Conservation (phyloP, 1,140 invertebrate species). For the Piezodorus guildinii region DNA sequence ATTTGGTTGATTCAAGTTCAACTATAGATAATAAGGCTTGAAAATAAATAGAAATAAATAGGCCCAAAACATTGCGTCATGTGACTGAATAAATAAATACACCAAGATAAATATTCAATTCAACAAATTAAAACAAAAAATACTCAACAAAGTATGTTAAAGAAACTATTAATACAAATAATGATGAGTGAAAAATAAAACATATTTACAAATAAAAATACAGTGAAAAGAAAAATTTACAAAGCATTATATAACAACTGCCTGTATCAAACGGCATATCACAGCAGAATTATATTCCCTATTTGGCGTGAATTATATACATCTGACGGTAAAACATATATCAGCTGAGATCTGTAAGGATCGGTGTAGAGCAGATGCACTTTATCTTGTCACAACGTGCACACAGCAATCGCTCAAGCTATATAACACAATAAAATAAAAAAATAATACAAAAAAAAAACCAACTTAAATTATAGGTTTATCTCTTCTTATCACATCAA, state of each 20-base stretch:
- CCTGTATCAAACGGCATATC: not conserved
- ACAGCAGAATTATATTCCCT: not conserved
- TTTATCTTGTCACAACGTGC: conserved; percentile 40
- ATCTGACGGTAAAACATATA: not conserved
- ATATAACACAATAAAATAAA: conserved; percentile 25
- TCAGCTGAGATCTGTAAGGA: conserved; percentile 17
- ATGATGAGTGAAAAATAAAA: not conserved
- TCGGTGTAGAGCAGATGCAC: conserved; percentile 34
- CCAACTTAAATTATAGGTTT: too few relatives aligned
- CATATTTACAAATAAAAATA: not conserved
- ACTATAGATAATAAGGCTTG: too few relatives aligned
- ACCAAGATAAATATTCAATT: not conserved
- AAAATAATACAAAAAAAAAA: not conserved
- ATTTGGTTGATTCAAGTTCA: too few relatives aligned
- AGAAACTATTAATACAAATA: not conserved
- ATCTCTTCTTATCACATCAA: too few relatives aligned
- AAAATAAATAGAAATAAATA: too few relatives aligned
- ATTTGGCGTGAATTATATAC: conserved; percentile 3
- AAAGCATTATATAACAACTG: not conserved
- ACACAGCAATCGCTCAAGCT: conserved; percentile 44
- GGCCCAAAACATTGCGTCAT: too few relatives aligned
- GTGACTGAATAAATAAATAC: conserved; percentile 1
- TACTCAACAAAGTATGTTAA: too few relatives aligned
- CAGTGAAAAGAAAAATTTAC: conserved; percentile 1
- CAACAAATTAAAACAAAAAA: too few relatives aligned